Conservation (phyloP, 2,797 vertebrate species). For the Toxotes lorentzi region DNA sequence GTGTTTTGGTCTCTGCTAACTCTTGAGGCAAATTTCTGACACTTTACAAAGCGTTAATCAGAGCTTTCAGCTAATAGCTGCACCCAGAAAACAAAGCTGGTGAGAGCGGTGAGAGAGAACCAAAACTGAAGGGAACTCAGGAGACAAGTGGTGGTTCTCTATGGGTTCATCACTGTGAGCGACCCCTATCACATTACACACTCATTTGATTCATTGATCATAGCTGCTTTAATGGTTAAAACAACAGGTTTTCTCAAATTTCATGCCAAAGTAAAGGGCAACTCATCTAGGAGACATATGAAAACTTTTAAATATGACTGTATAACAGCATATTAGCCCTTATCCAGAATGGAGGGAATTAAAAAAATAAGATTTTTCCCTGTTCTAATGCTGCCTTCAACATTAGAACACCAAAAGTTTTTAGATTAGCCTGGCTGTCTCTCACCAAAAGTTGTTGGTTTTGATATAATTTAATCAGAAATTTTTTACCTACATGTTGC, state of each 20-base stretch:
- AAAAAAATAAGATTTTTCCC: no score
- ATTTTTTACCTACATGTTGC: conserved; percentile 2
- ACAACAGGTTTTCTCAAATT: not conserved
- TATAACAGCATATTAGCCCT: not conserved
- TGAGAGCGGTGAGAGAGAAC: not conserved
- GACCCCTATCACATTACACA: not conserved
- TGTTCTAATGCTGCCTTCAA: not conserved
- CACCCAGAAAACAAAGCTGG: not conserved
- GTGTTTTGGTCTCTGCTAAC: not conserved
- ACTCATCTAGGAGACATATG: not conserved
- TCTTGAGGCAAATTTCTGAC: not conserved
- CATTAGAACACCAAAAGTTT: not conserved
- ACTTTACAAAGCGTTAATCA: not conserved
- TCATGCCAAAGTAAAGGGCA: not conserved
- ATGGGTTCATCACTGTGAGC: not conserved
- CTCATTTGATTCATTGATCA: not conserved
- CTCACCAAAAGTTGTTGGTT: not conserved
- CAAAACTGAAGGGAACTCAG: not conserved
- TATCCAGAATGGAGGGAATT: not conserved
- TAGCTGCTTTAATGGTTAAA: not conserved
- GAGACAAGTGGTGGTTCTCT: not conserved
- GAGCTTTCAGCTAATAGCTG: not conserved
- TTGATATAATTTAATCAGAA: not conserved
- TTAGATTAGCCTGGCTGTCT: not conserved
- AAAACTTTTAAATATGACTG: not conserved